phyloP scores from a whole-genome alignment of 1,140 invertebrate genomes.

The Heliothis virescens region DNA sequence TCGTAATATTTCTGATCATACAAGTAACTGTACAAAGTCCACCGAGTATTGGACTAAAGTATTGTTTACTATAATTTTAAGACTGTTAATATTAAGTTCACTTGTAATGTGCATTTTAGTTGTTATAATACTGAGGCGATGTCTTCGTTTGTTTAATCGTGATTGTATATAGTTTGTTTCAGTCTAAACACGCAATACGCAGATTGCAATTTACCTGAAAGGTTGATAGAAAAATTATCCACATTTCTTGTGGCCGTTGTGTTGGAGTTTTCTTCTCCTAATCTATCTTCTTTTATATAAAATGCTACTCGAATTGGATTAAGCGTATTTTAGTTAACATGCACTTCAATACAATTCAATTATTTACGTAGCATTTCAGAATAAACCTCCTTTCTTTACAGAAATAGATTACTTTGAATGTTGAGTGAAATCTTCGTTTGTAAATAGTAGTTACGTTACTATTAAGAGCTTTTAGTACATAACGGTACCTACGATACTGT shows the following conservation, averaged over 20 bases:
- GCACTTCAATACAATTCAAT: constrained; percentile 10
- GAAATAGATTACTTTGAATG: not conserved
- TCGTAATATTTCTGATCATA: not conserved
- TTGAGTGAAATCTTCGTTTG: constrained; percentile 25
- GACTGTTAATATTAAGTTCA: constrained; percentile 54
- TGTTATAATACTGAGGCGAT: not conserved
- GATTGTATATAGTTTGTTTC: constrained; percentile 46
- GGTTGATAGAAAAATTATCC: too few relatives aligned
- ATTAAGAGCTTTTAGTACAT: constrained; percentile 43
- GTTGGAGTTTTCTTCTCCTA: too few relatives aligned
- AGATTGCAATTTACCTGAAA: too few relatives aligned
- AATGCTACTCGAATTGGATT: not conserved
- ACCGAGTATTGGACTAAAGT: not conserved
- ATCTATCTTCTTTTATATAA: not conserved
- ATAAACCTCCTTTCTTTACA: not conserved
- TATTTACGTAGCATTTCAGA: not conserved
- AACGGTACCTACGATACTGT: constrained; percentile 36
- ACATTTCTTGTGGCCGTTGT: too few relatives aligned
- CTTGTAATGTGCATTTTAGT: constrained; percentile 46
- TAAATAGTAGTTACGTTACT: constrained; percentile 44
- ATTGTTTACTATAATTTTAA: constrained; percentile 50
- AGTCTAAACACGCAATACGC: not conserved
- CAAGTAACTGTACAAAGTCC: not conserved
- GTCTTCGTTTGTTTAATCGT: constrained; percentile 27
- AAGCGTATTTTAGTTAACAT: not conserved